phyloP scores from a whole-genome alignment of 2,797 vertebrate species.

The Graptemys geographica region DNA sequence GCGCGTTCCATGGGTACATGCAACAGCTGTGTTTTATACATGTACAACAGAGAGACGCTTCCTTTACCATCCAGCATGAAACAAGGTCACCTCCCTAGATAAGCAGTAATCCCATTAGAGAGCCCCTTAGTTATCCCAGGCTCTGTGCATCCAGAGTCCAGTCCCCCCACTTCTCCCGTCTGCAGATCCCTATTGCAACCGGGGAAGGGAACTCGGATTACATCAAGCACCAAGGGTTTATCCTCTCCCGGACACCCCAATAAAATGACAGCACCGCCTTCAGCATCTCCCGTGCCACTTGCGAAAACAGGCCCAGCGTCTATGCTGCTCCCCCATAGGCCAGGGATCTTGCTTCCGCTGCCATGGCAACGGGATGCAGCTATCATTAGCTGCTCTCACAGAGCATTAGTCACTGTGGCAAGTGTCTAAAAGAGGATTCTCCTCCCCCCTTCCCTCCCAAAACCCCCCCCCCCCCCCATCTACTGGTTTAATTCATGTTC shows the following conservation, averaged over 20 bases:
- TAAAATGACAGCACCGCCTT: not conserved
- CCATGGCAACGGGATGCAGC: constrained; percentile 65
- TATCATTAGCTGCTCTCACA: constrained; percentile 51
- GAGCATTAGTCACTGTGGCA: not conserved
- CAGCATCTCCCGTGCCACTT: not conserved
- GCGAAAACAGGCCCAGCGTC: not conserved
- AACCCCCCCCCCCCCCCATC: accelerated
- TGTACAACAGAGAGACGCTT: not conserved
- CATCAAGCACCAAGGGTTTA: not conserved
- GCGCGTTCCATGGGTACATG: not conserved
- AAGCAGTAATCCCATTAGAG: not conserved
- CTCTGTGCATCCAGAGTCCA: not conserved
- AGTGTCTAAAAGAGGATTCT: not conserved
- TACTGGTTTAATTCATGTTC: not conserved
- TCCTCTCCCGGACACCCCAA: not conserved
- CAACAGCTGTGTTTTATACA: not conserved
- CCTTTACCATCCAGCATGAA: not conserved
- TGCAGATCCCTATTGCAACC: not conserved
- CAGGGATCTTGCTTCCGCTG: constrained; percentile 64
- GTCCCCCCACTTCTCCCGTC: not conserved
- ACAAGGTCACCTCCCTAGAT: not conserved
- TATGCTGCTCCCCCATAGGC: constrained; percentile 14
- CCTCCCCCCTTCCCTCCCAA: accelerated
- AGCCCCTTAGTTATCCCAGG: not conserved
- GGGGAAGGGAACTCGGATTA: not conserved